Percentiles rank a stretch among this genome's conserved stretches.
Conservation (phyloP, 2,113 vertebrate species). For the Illadopsis cleaveri region DNA sequence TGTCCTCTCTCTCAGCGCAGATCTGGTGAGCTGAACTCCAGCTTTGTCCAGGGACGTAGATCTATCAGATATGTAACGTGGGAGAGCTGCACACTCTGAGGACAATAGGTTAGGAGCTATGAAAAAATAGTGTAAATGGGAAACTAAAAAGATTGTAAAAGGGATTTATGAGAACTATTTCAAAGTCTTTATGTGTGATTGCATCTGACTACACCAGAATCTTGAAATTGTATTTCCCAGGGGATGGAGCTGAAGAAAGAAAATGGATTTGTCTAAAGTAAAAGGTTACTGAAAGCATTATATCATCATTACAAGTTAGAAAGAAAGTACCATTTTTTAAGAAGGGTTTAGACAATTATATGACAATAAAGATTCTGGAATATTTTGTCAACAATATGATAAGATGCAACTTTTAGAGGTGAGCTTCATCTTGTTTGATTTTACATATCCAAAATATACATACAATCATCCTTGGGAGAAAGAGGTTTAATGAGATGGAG, state of each 20-base stretch:
- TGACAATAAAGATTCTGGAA: not conserved
- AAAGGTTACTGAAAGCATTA: not conserved
- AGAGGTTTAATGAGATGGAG: not conserved
- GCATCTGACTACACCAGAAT: not conserved
- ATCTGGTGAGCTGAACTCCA: not conserved
- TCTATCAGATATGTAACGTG: not conserved
- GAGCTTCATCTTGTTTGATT: not conserved
- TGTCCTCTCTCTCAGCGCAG: fast-evolving
- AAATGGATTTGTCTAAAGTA: not conserved
- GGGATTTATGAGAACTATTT: not conserved
- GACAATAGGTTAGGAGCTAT: not conserved
- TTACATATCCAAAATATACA: not conserved
- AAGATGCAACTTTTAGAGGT: not conserved
- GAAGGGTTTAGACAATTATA: not conserved
- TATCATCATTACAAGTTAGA: not conserved
- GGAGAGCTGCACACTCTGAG: not conserved
- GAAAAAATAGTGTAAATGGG: not conserved
- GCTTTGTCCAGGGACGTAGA: not conserved
- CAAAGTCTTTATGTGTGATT: not conserved
- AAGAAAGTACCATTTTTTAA: not conserved
- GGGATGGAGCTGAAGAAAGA: not conserved
- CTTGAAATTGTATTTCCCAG: not conserved
- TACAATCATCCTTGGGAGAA: not conserved
- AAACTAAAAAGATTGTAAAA: not conserved
- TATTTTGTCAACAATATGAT: not conserved